A percentile compares a stretch with the other conserved stretches of the same genome.
Evolutionary conservation across 2,113 vertebrate species (phyloP).

Genomic region (Candoia aspera): DNA sequence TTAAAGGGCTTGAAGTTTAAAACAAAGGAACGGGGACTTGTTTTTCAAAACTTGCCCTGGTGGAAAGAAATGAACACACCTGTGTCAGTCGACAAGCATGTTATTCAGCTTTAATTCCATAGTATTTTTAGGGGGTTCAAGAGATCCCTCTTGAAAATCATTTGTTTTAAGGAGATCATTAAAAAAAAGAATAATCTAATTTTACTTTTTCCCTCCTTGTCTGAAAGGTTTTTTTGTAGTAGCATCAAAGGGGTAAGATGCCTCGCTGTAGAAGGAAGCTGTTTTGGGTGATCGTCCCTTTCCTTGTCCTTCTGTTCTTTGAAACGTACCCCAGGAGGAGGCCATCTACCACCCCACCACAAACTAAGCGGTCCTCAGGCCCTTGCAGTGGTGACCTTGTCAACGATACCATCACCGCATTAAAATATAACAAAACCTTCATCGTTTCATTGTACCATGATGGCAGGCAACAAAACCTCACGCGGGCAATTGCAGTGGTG

Average conservation of each 20-base stretch:
- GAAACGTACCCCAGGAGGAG: background rate
- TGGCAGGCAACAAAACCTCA: conserved; percentile 60
- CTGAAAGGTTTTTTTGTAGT: background rate
- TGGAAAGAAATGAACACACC: background rate
- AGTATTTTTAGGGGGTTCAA: background rate
- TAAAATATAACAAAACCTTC: conserved; percentile 71
- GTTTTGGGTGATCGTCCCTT: background rate
- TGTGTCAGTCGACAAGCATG: background rate
- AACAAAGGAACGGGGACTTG: background rate
- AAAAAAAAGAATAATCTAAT: background rate
- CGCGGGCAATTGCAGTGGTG: conserved; percentile 75
- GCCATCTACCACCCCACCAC: rapidly evolving
- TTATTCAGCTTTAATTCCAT: background rate
- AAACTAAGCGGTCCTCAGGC: background rate
- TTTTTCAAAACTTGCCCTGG: background rate
- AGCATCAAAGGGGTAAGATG: background rate
- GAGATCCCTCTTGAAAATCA: background rate
- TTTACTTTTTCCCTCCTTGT: background rate
- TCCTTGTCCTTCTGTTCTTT: background rate
- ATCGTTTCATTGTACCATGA: conserved; percentile 77
- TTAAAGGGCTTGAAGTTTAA: background rate
- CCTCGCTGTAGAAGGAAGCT: background rate
- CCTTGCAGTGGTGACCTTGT: conserved; percentile 38
- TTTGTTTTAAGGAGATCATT: background rate
- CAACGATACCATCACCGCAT: conserved; percentile 62